These are phyloP conservation scores for Felis catus DNA, from an alignment of 2,113 vertebrate genomes.

Conservation along the genomic window F.catus_Fca126_mat1.0 CM031412.1:157035501-157036000, in stretches of 20 bases:
- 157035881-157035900: slow-evolving; percentile 17
- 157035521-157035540: background rate
- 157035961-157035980: slow-evolving; percentile 21
- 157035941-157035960: slow-evolving; percentile 20
- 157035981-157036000: slow-evolving; percentile 9
- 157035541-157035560: background rate
- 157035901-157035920: background rate
- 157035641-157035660: background rate
- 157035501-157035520: background rate
- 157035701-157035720: background rate
- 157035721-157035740: background rate
- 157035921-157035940: slow-evolving; percentile 25
- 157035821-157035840: background rate
- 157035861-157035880: background rate
- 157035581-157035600: background rate
- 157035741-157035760: background rate
- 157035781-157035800: background rate
- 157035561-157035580: background rate
- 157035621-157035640: background rate
- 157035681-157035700: background rate
- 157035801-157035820: background rate
- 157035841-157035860: background rate
- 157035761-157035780: background rate
- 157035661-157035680: background rate
- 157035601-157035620: background rate